Conservation (phyloP, 2,888 invertebrate genomes). For the Sylvicola cinctus region DNA sequence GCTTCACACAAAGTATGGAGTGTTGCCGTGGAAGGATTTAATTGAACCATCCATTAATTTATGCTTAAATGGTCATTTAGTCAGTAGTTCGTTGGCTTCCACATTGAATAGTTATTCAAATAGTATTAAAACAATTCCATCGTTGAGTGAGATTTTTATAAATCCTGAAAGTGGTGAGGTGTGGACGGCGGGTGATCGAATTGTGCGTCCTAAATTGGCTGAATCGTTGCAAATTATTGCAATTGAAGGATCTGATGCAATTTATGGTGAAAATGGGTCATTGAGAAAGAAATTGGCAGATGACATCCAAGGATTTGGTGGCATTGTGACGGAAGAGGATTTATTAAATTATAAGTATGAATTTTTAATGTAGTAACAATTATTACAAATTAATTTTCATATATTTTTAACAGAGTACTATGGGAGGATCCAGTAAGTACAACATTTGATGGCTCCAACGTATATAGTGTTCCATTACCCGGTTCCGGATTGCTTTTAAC, state of each 20-base stretch:
- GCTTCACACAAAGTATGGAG: conserved; percentile 51
- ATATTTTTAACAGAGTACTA: not conserved
- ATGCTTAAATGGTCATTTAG: conserved; percentile 38
- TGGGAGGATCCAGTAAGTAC: conserved; percentile 15
- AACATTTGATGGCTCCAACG: conserved; percentile 32
- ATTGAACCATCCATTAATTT: conserved; percentile 38
- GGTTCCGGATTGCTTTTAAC: conserved; percentile 64
- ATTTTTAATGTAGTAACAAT: not conserved
- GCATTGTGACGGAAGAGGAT: conserved; percentile 52
- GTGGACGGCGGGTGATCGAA: conserved; percentile 35
- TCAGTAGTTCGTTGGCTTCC: conserved; percentile 37
- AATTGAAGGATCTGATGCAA: conserved; percentile 40
- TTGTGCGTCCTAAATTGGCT: conserved; percentile 43
- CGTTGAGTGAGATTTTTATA: conserved; percentile 27
- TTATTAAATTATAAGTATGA: conserved; percentile 28
- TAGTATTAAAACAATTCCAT: not conserved
- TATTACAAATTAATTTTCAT: too few relatives aligned
- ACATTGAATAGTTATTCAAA: conserved; percentile 13
- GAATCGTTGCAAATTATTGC: conserved; percentile 47
- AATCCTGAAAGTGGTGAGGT: conserved; percentile 29
- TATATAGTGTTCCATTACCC: conserved; percentile 70
- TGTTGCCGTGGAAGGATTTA: conserved; percentile 51
- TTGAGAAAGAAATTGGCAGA: too few relatives aligned
- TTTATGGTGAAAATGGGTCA: conserved; percentile 59
- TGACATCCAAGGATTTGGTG: too few relatives aligned